These are phyloP conservation scores for Diarsia dahlii DNA, from an alignment of 2,888 invertebrate genomes.

Conservation along the genomic window DNA sequence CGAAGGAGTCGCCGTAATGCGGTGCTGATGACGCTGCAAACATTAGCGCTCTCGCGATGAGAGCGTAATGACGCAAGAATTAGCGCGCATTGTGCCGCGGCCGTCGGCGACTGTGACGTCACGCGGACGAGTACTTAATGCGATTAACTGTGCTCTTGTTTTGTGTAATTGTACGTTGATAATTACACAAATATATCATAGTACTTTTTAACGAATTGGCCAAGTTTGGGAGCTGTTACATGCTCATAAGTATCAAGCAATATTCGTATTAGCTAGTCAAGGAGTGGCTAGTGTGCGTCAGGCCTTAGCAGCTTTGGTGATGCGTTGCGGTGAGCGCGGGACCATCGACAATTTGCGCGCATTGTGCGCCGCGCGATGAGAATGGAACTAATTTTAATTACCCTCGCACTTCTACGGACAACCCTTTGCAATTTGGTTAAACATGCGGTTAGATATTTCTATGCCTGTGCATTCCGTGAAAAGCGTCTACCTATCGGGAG, in stretches of 20 bases:
- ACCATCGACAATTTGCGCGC: constrained; percentile 63
- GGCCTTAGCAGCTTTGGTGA: constrained; percentile 44
- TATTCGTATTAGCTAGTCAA: constrained; percentile 10
- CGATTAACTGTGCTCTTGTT: constrained; percentile 47
- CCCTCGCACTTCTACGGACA: constrained; percentile 54
- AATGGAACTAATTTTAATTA: constrained; percentile 78
- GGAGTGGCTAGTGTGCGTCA: constrained; percentile 11
- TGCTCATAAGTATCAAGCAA: neutral
- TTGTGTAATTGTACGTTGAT: no score
- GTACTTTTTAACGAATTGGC: neutral
- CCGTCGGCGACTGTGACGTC: constrained; percentile 17
- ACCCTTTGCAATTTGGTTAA: constrained; percentile 35
- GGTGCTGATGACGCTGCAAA: constrained; percentile 71
- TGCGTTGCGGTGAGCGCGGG: constrained; percentile 47
- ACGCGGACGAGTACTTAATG: constrained; percentile 40
- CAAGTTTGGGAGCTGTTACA: neutral
- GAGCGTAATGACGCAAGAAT: constrained; percentile 80
- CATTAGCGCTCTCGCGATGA: constrained; percentile 79
- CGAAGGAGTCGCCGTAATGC: constrained; percentile 60
- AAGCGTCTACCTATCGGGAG: neutral
- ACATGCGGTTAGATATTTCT: constrained; percentile 17
- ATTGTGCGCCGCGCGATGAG: constrained; percentile 66
- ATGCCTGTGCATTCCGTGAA: neutral
- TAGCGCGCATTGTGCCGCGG: constrained; percentile 74
- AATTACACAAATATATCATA: neutral